Evolutionary conservation across 2,888 invertebrate species (phyloP).

Genomic region (Agriotes lineatus): DNA sequence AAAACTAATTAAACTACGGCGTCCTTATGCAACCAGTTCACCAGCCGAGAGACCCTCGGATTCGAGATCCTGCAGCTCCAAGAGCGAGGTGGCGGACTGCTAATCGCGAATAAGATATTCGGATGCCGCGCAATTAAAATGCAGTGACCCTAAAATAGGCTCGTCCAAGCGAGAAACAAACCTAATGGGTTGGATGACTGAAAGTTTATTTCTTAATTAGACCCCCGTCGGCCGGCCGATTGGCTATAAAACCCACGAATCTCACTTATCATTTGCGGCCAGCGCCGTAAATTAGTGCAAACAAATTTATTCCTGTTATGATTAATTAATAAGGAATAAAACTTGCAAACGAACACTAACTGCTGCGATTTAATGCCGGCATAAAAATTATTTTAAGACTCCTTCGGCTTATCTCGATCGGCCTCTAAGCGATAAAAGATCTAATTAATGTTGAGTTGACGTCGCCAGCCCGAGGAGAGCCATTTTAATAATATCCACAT

Average conservation of each 20-base stretch:
- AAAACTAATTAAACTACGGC: background rate
- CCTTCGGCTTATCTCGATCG: background rate
- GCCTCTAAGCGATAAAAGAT: background rate
- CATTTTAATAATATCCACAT: too few relatives aligned
- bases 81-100: conserved; percentile 1
- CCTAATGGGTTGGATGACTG: conserved; percentile 39
- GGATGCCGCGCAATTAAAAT: conserved; percentile 30
- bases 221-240: conserved; percentile 42
- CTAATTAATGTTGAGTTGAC: conserved; percentile 3
- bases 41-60: background rate
- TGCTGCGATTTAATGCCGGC: conserved; percentile 3
- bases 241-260: conserved; percentile 35
- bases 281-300: conserved; percentile 29
- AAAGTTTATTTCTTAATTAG: conserved; percentile 48
- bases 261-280: conserved; percentile 28
- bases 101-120: conserved; percentile 18
- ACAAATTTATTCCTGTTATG: conserved; percentile 28
- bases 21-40: conserved; percentile 1
- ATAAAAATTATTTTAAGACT: conserved; percentile 1
- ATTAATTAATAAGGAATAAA: conserved; percentile 5
- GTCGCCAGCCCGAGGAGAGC: too few relatives aligned
- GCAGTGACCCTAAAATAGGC: conserved; percentile 32
- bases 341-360: background rate
- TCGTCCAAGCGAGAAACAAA: conserved; percentile 27
- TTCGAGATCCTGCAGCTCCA: background rate